These are phyloP conservation scores for Fulica atra DNA, from an alignment of 2,113 vertebrate genomes.

Conservation along the genomic window DNA sequence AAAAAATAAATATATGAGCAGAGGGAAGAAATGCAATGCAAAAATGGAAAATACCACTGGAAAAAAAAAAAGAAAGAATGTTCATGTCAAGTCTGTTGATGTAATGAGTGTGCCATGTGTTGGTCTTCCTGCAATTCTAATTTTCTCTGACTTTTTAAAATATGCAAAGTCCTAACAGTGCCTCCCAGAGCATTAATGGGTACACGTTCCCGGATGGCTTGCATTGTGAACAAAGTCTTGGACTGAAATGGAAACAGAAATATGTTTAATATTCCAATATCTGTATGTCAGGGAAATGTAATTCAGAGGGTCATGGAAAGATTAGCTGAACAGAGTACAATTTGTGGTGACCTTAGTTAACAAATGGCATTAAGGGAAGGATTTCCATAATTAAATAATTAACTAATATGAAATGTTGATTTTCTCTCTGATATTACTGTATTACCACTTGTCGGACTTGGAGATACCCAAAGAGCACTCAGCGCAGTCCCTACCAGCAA, in stretches of 20 bases:
- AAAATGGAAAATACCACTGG: not conserved
- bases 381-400: conserved; percentile 55
- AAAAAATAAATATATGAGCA: not conserved
- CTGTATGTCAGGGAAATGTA: conserved; percentile 44
- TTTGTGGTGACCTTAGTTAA: conserved; percentile 33
- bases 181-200: conserved; percentile 17
- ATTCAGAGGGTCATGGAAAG: conserved; percentile 31
- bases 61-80: not conserved
- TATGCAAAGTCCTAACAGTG: conserved; percentile 1
- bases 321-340: conserved; percentile 11
- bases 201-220: not conserved
- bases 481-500: not conserved
- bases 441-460: not conserved
- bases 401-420: conserved; percentile 58
- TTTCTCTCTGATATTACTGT: conserved; percentile 21
- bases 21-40: not conserved
- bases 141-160: conserved; percentile 50
- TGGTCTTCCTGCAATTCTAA: conserved; percentile 10
- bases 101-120: not conserved
- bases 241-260: conserved; percentile 24
- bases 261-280: conserved; percentile 50
- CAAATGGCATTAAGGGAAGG: conserved; percentile 55
- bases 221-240: not conserved
- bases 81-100: not conserved
- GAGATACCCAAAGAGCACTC: not conserved